Conservation (phyloP, 1,140 invertebrate species). For the Dinothrombium tinctorium region DNA sequence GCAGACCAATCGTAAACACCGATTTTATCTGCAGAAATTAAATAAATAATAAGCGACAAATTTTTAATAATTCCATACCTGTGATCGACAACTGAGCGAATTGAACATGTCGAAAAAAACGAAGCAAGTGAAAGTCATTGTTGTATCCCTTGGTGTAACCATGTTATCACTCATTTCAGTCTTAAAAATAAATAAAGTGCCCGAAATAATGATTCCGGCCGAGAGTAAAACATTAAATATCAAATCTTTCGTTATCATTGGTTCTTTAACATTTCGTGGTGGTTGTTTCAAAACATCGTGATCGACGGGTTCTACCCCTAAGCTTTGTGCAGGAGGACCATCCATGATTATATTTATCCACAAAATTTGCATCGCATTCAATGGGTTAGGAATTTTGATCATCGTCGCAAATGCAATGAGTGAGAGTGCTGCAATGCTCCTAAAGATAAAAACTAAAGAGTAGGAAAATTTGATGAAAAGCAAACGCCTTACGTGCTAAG, state of each 20-base stretch:
- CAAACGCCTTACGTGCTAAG: conserved; percentile 48
- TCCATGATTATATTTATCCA: conserved; percentile 99
- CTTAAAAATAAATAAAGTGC: conserved; percentile 93
- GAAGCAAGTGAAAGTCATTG: conserved; percentile 99
- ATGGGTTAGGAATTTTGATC: conserved; percentile 81
- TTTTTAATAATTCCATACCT: conserved; percentile 27
- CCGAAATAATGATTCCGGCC: conserved; percentile 75
- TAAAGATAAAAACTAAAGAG: conserved; percentile 16
- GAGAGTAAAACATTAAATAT: conserved; percentile 79
- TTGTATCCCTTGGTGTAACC: conserved; percentile 76
- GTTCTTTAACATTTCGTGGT: conserved; percentile 64
- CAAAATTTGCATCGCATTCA: conserved; percentile 99
- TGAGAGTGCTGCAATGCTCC: conserved; percentile 83
- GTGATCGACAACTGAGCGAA: conserved; percentile 85
- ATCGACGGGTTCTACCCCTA: conserved; percentile 89
- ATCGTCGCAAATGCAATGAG: conserved; percentile 84
- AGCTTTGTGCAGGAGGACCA: conserved; percentile 59
- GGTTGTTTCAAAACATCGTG: conserved; percentile 78
- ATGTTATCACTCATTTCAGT: conserved; percentile 76
- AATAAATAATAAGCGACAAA: not conserved
- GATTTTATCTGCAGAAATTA: conserved; percentile 26
- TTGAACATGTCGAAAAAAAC: conserved; percentile 99
- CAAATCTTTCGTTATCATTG: conserved; percentile 70
- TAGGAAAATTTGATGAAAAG: not conserved
- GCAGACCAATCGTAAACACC: conserved; percentile 47